Evolutionary conservation across 2,113 vertebrate species (phyloP), one percentile per base, ranked within the genome.

Genomic region (Leptocoma aspasia): DNA sequence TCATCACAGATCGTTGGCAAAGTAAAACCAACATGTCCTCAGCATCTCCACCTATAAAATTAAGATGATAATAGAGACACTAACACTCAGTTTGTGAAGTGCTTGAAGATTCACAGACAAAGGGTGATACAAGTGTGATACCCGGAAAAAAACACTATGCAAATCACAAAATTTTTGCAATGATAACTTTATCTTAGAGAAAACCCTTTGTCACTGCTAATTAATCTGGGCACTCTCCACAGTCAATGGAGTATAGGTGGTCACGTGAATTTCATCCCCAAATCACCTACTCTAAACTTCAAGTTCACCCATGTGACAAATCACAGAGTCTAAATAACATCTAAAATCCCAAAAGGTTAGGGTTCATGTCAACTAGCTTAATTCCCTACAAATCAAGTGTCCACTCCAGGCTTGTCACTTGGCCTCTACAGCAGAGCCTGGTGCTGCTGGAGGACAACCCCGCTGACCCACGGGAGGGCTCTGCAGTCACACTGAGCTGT

Each of bases 401-500:
- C 45, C 3, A 6, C 41, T 69, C 56, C 30, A n/a, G 39, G 50
- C 27, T 78, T 37, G 19, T 70, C 39, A 28, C 31, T 60, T 47
- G 56, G 30, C 27, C 79, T 35, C 49, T 57, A 11, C 15, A 45
- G 69, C 0, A 0, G n/a, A 86, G 54, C 28, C 33, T 66, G 59
- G 14, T 1, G 9, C 24, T 76, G 75, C 35, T 37, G 33, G 45
- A 44, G 37, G 47, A 57, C 64, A 61, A 37, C 1, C 12, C 5
- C 7, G n/a, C 10, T 0, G 1, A 20, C 11, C 45, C 21, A 41
- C 2, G 0, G 33, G 30, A 57, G 6, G 21, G 41, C 14, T 57
- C 2, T 57, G 45, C 56, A 85, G 41, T 28, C 76, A 35, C 1
- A 5, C 23, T 10, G 49, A 69, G 72, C 57, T 76, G 35, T 22